These are phyloP conservation scores for Lucilia sericata DNA, from an alignment of 1,140 invertebrate genomes.

Conservation along the genomic window DNA sequence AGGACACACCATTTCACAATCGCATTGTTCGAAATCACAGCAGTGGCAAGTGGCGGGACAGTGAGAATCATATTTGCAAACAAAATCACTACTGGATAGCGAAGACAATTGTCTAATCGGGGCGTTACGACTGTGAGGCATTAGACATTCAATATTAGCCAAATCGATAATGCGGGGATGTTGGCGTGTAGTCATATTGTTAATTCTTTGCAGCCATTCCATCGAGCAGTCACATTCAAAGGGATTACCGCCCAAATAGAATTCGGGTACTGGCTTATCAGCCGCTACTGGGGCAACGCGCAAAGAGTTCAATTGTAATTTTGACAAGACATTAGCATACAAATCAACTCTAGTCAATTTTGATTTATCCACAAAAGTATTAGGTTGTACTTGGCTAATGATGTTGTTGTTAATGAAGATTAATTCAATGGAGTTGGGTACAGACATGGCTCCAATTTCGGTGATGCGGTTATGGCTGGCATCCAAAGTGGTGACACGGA, in stretches of 20 bases:
- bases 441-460: constrained; percentile 75
- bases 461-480: constrained; percentile 84
- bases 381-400: constrained; percentile 79
- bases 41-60: constrained; percentile 87
- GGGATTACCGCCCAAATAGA: constrained; percentile 89
- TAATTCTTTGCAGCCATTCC: constrained; percentile 88
- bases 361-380: constrained; percentile 83
- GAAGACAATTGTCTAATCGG: constrained; percentile 79
- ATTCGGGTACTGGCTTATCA: constrained; percentile 79
- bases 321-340: constrained; percentile 84
- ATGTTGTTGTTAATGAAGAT: constrained; percentile 87
- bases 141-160: constrained; percentile 82
- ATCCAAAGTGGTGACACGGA: constrained; percentile 78
- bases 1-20: constrained; percentile 88
- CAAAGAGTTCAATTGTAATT: constrained; percentile 82
- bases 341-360: constrained; percentile 86
- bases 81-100: constrained; percentile 80
- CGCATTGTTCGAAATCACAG: constrained; percentile 88
- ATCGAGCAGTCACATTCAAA: constrained; percentile 88
- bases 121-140: constrained; percentile 80
- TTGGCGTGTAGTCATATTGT: constrained; percentile 76
- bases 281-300: constrained; percentile 75
- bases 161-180: constrained; percentile 86
- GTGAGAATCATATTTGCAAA: constrained; percentile 84
- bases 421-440: constrained; percentile 83